Conservation (phyloP, 2,113 vertebrate genomes). For the Phalacrocorax pelagicus region DNA sequence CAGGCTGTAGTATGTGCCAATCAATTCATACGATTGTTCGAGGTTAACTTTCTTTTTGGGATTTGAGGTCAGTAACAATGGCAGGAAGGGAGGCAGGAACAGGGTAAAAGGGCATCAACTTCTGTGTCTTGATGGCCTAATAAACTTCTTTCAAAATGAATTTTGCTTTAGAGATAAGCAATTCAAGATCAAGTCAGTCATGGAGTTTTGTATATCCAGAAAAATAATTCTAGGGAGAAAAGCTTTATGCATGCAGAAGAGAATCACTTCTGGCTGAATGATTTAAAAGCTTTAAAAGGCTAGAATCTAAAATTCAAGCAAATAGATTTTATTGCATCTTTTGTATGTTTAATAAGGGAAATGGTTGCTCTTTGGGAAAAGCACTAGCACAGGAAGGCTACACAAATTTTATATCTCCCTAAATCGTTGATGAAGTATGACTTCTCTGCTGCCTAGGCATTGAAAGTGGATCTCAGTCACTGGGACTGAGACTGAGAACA, state of each 20-base stretch:
- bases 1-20: background rate
- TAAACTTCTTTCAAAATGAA: background rate
- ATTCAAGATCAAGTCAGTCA: conserved; percentile 3
- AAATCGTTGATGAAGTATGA: background rate
- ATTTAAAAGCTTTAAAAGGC: conserved; percentile 20
- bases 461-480: background rate
- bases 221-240: background rate
- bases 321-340: background rate
- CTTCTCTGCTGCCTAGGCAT: background rate
- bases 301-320: conserved; percentile 24
- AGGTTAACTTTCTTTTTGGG: background rate
- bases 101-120: background rate
- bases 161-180: background rate
- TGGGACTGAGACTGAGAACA: background rate
- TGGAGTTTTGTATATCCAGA: background rate
- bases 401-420: background rate
- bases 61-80: background rate
- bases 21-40: background rate
- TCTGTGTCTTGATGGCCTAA: background rate
- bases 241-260: background rate
- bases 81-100: background rate
- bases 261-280: conserved; percentile 16
- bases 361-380: background rate
- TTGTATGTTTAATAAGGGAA: conserved; percentile 21
- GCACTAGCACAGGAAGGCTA: background rate